Base-by-base conservation (phyloP, 92 coral and sea anemone species). In the Parazoanthus atlanticus region DNA sequence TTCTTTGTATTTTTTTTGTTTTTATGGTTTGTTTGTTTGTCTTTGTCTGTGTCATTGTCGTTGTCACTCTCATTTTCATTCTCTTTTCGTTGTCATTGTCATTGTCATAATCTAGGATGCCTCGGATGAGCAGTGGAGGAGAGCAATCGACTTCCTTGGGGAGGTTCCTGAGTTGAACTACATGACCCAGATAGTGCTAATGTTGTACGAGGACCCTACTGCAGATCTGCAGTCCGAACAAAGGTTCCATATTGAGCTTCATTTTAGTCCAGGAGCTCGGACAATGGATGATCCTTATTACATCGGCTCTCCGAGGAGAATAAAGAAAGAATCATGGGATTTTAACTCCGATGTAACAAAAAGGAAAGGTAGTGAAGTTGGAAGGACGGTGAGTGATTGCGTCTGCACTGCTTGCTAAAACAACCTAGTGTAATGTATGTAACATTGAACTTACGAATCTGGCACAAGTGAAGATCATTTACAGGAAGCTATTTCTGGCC, bases 191-290 rank as follows among this genome's bases (percentile, higher is more conserved):
- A 90, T 95, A 15, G 96, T 97, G 71, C 84, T 97, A 11, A 93
- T 97, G 99, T 86, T 97, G 83, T 97, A 95, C 79, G 99, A 97
- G 82, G 99, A 97, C 86, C 99, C 99, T 0, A 94, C 91, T 23
- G 99, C 98, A 38, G 99, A 97, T 36, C 91, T 89, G 12, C 81
- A 64, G 54, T 94, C 98, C 2, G 97, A 94, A 19, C 91, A 91
- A 23, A 86, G 99, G 64, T 95, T 95, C 78, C 99, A 95, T 76
- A 94, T 97, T 72, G 99, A 97, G 47, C 67, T 97, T 29, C 96
- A 97, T 92, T 97, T 97, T 85, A 94, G 98, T 70, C 98, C 99
- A 40, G 97, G 97, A 21, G 86, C 65, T 56, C 85, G 79, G 32
- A 38, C 82, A 31, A 47, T 77, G 52, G 81, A 77, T 56, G 81